A percentile compares a stretch with the other conserved stretches of the same genome.
phyloP scores from a whole-genome alignment of 2,888 invertebrate genomes.

The Ptilodon capucinus region DNA sequence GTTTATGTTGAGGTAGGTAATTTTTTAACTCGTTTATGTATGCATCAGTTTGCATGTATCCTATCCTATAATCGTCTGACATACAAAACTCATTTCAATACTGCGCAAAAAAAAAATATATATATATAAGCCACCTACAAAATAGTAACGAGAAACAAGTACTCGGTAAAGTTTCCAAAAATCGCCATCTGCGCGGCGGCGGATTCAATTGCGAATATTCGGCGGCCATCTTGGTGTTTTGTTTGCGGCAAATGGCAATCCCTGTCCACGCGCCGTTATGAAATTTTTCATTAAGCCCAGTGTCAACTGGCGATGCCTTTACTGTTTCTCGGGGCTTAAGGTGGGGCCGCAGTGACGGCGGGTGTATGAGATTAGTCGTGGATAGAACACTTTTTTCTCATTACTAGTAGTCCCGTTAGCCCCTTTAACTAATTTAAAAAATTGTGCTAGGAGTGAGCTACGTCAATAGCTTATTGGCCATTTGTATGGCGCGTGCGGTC shows the following conservation, averaged over 20 bases:
- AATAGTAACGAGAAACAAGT: not conserved
- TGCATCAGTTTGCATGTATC: no score
- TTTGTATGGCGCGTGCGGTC: no score
- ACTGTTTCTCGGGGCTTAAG: conserved; percentile 37
- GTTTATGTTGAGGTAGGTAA: no score
- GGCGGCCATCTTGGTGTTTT: conserved; percentile 30
- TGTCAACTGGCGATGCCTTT: conserved; percentile 51
- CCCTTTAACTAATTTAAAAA: no score
- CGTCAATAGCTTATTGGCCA: no score
- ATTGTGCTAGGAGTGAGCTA: no score
- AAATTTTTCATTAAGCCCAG: conserved; percentile 66
- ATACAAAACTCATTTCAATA: not conserved
- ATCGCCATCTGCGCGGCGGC: conserved; percentile 1
- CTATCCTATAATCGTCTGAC: not conserved
- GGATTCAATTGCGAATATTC: conserved; percentile 37
- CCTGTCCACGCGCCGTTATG: conserved; percentile 49
- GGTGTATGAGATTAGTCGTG: not conserved
- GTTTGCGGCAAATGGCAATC: conserved; percentile 30
- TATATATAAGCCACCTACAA: not conserved
- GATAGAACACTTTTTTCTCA: no score
- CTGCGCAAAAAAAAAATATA: not conserved
- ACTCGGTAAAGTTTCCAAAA: conserved; percentile 2
- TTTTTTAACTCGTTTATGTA: no score
- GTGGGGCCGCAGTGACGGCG: conserved; percentile 19
- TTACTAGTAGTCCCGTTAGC: no score